A percentile compares a stretch with the other conserved stretches of the same genome.
phyloP scores from a whole-genome alignment of 2,113 vertebrate genomes.

The Amia ocellicauda region DNA sequence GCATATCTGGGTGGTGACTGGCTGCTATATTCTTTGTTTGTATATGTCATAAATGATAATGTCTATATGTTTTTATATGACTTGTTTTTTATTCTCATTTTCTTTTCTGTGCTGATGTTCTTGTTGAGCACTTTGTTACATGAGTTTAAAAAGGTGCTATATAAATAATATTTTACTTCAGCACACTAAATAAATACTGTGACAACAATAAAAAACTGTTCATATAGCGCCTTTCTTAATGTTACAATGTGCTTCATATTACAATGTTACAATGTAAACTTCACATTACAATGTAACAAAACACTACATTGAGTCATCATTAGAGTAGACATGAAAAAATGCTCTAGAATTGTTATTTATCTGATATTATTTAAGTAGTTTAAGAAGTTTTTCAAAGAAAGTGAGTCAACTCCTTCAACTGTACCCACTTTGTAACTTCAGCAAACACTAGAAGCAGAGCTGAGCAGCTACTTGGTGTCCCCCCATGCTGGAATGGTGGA shows the following conservation, averaged over 20 bases:
- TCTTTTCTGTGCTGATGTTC: too few relatives aligned
- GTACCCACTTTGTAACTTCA: constrained; percentile 9
- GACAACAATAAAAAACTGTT: too few relatives aligned
- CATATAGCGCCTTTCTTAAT: constrained; percentile 10
- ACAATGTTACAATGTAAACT: constrained; percentile 11
- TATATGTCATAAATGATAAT: too few relatives aligned
- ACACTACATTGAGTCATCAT: constrained; percentile 4
- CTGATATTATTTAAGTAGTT: not conserved
- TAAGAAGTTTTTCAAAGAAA: not conserved
- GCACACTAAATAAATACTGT: too few relatives aligned
- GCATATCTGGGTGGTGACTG: too few relatives aligned
- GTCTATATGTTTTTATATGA: too few relatives aligned
- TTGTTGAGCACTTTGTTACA: too few relatives aligned
- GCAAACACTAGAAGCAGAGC: constrained; percentile 11
- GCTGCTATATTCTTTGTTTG: too few relatives aligned
- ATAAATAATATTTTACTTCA: too few relatives aligned
- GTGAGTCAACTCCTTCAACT: constrained; percentile 6
- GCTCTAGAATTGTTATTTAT: constrained; percentile 2
- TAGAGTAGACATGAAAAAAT: not conserved
- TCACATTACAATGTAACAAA: constrained; percentile 5
- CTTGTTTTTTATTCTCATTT: too few relatives aligned
- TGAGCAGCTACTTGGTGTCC: constrained; percentile 15
- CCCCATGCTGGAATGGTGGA: constrained; percentile 12
- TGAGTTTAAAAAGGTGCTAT: too few relatives aligned
- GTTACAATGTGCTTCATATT: constrained; percentile 15